These are phyloP conservation scores for Turritopsis rubra DNA, from an alignment of 30 jellyfish, hydroid and myxozoan species.

Conservation along the genomic window DNA sequence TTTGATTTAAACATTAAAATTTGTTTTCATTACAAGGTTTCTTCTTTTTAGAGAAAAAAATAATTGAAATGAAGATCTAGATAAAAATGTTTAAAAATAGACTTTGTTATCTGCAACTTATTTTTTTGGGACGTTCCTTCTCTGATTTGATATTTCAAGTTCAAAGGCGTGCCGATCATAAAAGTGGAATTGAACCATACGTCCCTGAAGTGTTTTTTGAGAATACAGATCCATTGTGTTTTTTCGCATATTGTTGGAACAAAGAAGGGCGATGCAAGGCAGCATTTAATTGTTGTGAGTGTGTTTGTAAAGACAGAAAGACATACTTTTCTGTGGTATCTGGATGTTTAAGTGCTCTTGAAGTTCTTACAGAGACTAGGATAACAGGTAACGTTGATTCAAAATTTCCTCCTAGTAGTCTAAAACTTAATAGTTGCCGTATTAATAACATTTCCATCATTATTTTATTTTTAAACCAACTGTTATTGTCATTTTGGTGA, in stretches of 20 bases:
- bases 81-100: not conserved
- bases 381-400: not conserved
- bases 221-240: not conserved
- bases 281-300: conserved; percentile 2
- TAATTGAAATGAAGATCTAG: not conserved
- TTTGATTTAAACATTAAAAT: not conserved
- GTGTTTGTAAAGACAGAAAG: not conserved
- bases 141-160: not conserved
- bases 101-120: not conserved
- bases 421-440: too few species aligned
- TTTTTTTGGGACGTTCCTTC: not conserved
- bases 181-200: not conserved
- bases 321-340: not conserved
- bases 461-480: too few species aligned
- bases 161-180: not conserved
- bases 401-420: too few species aligned
- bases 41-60: not conserved
- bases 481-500: too few species aligned
- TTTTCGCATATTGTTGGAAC: not conserved
- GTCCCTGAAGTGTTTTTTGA: not conserved
- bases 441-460: too few species aligned
- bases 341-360: not conserved
- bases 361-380: not conserved
- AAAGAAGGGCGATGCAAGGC: not conserved
- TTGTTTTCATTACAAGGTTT: too few species aligned